Conservation (phyloP, 2,888 invertebrate genomes). For the Zeuzera pyrina region DNA sequence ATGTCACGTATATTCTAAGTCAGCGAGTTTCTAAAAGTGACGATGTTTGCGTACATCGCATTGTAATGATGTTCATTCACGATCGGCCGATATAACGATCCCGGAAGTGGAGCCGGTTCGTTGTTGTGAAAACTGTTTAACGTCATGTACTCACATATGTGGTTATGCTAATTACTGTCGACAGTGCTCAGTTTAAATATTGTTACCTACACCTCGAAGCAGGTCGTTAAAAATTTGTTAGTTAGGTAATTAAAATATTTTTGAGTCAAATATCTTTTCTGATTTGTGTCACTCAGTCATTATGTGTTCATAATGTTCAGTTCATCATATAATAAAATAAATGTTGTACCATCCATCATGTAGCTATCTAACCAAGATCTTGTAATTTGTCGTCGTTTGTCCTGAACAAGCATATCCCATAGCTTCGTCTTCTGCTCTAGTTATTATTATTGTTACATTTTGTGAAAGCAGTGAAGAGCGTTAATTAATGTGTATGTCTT, state of each 20-base stretch:
- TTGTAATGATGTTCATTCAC: conserved; percentile 60
- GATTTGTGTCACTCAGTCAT: no score
- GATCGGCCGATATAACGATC: conserved; percentile 54
- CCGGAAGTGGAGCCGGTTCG: conserved; percentile 67
- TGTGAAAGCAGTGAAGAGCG: conserved; percentile 40
- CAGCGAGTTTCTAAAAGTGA: conserved; percentile 31
- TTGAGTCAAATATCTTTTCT: no score
- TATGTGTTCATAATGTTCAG: no score
- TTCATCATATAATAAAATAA: no score
- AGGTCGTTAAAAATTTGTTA: no score
- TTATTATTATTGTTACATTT: conserved; percentile 22
- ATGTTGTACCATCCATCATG: no score
- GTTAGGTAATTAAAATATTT: no score
- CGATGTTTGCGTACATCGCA: conserved; percentile 34
- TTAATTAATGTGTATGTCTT: conserved; percentile 42
- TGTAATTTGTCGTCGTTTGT: conserved; percentile 17
- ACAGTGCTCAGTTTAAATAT: conserved; percentile 46
- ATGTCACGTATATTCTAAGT: conserved; percentile 25
- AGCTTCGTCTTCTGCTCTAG: neutral
- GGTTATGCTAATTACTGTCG: conserved; percentile 59
- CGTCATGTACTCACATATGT: no score
- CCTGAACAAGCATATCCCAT: conserved; percentile 10
- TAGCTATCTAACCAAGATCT: no score
- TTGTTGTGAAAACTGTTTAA: conserved; percentile 31
- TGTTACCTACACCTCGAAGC: conserved; percentile 16